These are phyloP conservation scores for Odontomyia ornata DNA, from an alignment of 2,888 invertebrate species.

Conservation along the genomic window DNA sequence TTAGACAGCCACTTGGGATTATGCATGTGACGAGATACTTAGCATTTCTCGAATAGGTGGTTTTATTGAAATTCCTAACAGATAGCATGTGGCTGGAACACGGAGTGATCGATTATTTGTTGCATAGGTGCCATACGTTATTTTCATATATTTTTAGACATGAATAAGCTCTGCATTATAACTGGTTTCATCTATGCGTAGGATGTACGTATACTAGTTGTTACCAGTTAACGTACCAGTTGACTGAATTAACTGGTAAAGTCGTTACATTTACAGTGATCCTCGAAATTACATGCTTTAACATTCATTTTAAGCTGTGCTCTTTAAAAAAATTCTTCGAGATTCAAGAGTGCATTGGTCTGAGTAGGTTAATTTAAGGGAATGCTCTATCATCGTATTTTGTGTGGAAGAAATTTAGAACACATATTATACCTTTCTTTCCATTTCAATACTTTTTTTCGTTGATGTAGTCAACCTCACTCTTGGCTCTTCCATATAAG, in stretches of 20 bases:
- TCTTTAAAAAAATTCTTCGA: too few relatives aligned
- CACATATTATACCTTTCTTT: too few relatives aligned
- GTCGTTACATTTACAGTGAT: too few relatives aligned
- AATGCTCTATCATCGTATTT: too few relatives aligned
- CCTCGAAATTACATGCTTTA: too few relatives aligned
- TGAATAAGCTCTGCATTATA: slow-evolving; percentile 9
- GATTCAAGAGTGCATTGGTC: too few relatives aligned
- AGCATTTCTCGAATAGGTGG: not conserved
- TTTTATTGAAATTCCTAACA: slow-evolving; percentile 3
- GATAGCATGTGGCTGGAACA: not conserved
- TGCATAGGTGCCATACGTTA: slow-evolving; percentile 2
- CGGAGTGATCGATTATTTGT: not conserved
- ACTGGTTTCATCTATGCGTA: slow-evolving; percentile 25
- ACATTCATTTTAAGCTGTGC: too few relatives aligned
- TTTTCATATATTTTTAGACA: slow-evolving; percentile 32
- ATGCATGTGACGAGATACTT: not conserved
- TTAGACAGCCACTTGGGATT: not conserved
- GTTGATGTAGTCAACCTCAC: not conserved
- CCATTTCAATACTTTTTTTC: not conserved
- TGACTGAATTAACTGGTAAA: too few relatives aligned
- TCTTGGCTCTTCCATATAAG: not conserved
- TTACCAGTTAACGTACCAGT: not conserved
- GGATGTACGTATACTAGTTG: slow-evolving; percentile 21
- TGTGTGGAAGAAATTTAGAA: too few relatives aligned
- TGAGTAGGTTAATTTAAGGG: too few relatives aligned